Conservation (phyloP, 1,140 invertebrate species). For the Brachionus rubens region DNA sequence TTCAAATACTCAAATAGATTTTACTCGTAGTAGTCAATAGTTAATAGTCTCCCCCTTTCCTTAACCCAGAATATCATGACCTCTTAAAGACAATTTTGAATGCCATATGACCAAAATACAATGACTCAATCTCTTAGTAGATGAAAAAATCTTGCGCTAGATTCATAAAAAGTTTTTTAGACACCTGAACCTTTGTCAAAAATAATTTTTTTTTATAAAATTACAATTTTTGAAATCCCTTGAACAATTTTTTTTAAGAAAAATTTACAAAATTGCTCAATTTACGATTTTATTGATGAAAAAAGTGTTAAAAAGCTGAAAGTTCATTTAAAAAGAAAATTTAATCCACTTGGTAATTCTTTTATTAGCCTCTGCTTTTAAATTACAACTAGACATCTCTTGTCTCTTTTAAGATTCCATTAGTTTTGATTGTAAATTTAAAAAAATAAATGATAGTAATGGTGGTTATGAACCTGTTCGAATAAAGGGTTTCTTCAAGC, state of each 20-base stretch:
- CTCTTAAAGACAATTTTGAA: no score
- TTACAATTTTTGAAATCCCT: not conserved
- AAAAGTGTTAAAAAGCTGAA: not conserved
- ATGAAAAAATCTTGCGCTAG: no score
- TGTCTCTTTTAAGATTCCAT: not conserved
- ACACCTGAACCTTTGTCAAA: no score
- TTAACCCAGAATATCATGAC: no score
- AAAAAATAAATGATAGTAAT: constrained; percentile 4
- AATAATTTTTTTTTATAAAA: no score
- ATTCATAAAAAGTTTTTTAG: no score
- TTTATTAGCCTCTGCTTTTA: not conserved
- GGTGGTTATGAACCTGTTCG: not conserved
- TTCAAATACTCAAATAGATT: no score
- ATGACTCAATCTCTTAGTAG: no score
- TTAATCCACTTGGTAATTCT: constrained; percentile 13
- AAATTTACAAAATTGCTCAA: constrained; percentile 41
- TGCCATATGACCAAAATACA: no score
- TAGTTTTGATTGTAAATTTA: constrained; percentile 16
- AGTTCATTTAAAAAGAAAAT: not conserved
- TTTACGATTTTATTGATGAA: constrained; percentile 37
- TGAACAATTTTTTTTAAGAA: not conserved
- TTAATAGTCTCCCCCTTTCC: no score
- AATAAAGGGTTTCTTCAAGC: constrained; percentile 34
- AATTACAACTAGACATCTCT: not conserved
- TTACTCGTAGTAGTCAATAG: no score